Conservation (phyloP, 2,113 vertebrate species). For the Lophius piscatorius region DNA sequence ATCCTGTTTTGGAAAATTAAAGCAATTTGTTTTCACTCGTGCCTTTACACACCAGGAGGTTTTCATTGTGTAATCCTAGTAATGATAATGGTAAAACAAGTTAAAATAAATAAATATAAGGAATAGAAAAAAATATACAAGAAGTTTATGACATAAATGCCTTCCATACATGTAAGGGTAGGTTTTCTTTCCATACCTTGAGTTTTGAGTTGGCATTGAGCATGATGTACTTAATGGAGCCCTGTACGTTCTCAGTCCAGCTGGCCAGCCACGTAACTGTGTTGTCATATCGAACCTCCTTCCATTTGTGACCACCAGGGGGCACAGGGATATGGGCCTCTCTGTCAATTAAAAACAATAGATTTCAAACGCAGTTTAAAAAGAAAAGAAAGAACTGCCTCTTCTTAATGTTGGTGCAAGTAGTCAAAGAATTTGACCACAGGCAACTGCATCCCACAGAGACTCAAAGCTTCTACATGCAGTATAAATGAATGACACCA, state of each 20-base stretch:
- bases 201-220: slow-evolving; percentile 84
- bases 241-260: slow-evolving; percentile 78
- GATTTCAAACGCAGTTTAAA: no score
- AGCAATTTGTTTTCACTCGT: no score
- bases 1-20: no score
- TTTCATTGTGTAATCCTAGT: no score
- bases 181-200: slow-evolving; percentile 67
- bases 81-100: no score
- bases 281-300: slow-evolving; percentile 75
- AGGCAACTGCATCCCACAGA: not conserved
- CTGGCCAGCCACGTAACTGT: slow-evolving; percentile 71
- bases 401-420: not conserved
- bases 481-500: not conserved
- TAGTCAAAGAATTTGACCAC: not conserved
- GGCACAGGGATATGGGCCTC: slow-evolving; percentile 67
- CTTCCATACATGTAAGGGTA: not conserved
- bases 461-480: not conserved
- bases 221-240: slow-evolving; percentile 75
- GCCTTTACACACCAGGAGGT: no score
- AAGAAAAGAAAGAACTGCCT: rapidly evolving
- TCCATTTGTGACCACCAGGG: slow-evolving; percentile 74
- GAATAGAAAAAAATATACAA: no score
- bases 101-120: no score
- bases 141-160: no score
- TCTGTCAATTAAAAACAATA: slow-evolving; percentile 29